These are phyloP conservation scores for Epizoanthus illoricatus DNA, from an alignment of 92 coral and sea anemone genomes.

Conservation along the genomic window DNA sequence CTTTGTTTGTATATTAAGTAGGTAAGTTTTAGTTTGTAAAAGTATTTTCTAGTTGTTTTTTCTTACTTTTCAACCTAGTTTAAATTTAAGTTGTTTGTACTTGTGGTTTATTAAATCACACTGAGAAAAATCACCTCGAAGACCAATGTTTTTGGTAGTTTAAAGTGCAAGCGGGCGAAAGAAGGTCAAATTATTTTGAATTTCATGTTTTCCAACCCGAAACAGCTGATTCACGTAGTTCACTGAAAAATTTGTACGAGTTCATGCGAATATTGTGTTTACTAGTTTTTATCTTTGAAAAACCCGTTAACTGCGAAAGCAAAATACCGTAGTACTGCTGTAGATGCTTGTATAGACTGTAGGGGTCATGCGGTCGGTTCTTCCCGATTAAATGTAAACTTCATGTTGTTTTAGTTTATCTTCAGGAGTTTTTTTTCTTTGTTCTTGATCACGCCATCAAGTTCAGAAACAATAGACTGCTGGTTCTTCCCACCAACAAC, in stretches of 20 bases:
- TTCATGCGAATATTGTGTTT: not conserved
- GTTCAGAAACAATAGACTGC: too few species aligned
- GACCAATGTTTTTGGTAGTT: not conserved
- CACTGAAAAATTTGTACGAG: not conserved
- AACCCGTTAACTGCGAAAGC: not conserved
- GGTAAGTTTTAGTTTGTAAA: not conserved
- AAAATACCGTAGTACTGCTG: not conserved
- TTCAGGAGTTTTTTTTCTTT: too few species aligned
- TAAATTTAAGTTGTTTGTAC: not conserved
- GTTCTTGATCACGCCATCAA: too few species aligned
- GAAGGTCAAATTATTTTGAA: not conserved
- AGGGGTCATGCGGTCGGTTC: too few species aligned
- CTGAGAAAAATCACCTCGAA: not conserved
- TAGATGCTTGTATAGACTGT: too few species aligned
- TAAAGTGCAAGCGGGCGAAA: not conserved
- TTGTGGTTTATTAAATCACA: conserved; percentile 15
- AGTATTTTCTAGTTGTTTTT: not conserved
- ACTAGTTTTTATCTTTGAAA: not conserved
- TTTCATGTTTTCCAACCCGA: not conserved
- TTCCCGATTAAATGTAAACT: too few species aligned
- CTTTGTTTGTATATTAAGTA: conserved; percentile 14
- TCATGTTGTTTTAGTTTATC: too few species aligned
- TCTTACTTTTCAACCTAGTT: not conserved
- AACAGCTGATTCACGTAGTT: not conserved
- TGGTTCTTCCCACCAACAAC: too few species aligned